Evolutionary conservation across 2,888 invertebrate genomes (phyloP), one percentile per base, ranked within the genome.

Genomic region (Onchidella celtica): DNA sequence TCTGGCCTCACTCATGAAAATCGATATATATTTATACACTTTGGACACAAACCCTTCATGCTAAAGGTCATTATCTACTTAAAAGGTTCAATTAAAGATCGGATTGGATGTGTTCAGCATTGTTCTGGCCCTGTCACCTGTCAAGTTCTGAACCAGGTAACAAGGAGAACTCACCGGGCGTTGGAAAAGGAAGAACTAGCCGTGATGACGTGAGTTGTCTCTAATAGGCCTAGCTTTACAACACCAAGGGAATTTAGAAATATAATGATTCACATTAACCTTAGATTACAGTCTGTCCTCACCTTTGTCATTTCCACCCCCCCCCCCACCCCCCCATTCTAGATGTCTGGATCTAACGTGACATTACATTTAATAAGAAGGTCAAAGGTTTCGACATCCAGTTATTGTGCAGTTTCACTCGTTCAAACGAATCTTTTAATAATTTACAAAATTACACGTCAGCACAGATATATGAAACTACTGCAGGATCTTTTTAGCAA

Each of bases 41-140:
- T 59, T 36, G 57, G 34, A 24, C 32, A 34, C 24, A n/a, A n/a
- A n/a, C 24, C 72, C 14, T 36, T 72, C 9, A 57, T 59, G 59
- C n/a, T n/a, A 9, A 55, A 57, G 72, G 72, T 72, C 72, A 72
- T 72, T 72, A 55, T 72, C 24, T 72, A 55, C 34, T 72, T 57
- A 59, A 72, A 34, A 72, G 59, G 59, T 59, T 72, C 72, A 72
- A 40, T 72, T 72, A 72, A 72, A 36, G 57, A 72, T 72, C 59
- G 34, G 72, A 72, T 72, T 34, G 21, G 72, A 72, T 55, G 59
- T 57, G n/a, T 72, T 72, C 57, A 57, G 57, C 72, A 57, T 72
- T 72, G 72, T 72, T 59, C 59, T 3, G n/a, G n/a, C 36, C 55
- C 1, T 55, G 55, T 72, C 59, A 72, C 72, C 72, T 72, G 72